Evolutionary conservation across 2,797 vertebrate genomes (phyloP).

Genomic region (Sebastiscus albofasciatus): DNA sequence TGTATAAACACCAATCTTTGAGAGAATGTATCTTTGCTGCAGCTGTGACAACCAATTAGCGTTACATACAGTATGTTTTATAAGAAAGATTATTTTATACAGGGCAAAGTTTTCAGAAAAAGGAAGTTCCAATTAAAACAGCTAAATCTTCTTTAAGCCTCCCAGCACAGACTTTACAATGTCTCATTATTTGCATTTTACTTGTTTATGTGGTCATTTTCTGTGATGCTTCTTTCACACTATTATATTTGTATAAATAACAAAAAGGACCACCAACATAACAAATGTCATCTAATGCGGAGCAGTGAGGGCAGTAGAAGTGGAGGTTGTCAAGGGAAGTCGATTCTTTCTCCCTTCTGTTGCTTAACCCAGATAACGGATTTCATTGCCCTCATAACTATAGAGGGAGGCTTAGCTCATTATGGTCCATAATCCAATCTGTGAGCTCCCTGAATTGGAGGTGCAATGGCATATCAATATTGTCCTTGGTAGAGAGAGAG

Average conservation of each 20-base stretch:
- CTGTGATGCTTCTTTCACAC: background rate
- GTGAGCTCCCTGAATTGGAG: constrained; percentile 54
- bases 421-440: constrained; percentile 72
- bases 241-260: constrained; percentile 24
- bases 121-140: background rate
- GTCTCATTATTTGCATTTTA: background rate
- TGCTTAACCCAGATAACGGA: constrained; percentile 56
- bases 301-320: constrained; percentile 9
- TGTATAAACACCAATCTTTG: background rate
- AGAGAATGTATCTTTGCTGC: background rate
- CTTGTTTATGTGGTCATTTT: background rate
- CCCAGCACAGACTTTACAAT: background rate
- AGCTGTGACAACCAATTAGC: background rate
- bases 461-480: constrained; percentile 65
- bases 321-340: constrained; percentile 21
- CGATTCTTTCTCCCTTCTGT: constrained; percentile 44
- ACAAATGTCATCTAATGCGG: constrained; percentile 1
- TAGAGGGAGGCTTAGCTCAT: constrained; percentile 67
- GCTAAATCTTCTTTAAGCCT: background rate
- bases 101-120: background rate
- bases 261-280: constrained; percentile 13
- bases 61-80: background rate
- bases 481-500: constrained; percentile 65
- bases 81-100: background rate
- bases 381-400: constrained; percentile 67